Conservation (phyloP, 2,888 invertebrate genomes). For the Agrotis clavis region DNA sequence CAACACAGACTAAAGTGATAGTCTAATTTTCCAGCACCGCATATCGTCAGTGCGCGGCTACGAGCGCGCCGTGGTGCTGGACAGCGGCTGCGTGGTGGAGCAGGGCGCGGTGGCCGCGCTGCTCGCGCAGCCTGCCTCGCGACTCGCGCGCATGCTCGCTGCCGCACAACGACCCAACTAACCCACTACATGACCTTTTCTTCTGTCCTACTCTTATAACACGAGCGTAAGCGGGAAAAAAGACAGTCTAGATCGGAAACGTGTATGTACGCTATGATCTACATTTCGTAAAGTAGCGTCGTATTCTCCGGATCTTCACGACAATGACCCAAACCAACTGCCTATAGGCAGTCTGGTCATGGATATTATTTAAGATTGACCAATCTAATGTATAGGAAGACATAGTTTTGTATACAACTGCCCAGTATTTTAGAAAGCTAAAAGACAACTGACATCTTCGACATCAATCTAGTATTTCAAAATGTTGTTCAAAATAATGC, state of each 20-base stretch:
- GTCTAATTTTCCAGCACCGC: slow-evolving; percentile 91
- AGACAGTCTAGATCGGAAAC: slow-evolving; percentile 3
- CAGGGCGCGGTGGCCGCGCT: slow-evolving; percentile 92
- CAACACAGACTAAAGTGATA: not conserved
- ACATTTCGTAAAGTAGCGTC: slow-evolving; percentile 1
- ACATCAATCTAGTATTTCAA: slow-evolving; percentile 11
- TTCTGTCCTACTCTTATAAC: not conserved
- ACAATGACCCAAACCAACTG: not conserved
- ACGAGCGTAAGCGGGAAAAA: not conserved
- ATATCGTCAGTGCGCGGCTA: slow-evolving; percentile 93
- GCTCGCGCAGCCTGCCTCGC: slow-evolving; percentile 89
- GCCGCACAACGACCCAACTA: slow-evolving; percentile 73
- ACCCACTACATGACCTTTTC: not conserved
- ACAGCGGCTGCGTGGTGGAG: slow-evolving; percentile 93
- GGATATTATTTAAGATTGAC: slow-evolving; percentile 12
- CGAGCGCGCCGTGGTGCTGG: slow-evolving; percentile 93
- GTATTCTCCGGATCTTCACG: not conserved
- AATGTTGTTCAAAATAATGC: slow-evolving; percentile 14
- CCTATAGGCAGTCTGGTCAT: not conserved
- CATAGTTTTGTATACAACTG: slow-evolving; percentile 19
- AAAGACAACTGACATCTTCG: slow-evolving; percentile 1
- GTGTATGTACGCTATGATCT: not conserved
- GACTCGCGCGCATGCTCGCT: slow-evolving; percentile 92
- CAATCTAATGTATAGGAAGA: not conserved
- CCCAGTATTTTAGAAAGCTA: slow-evolving; percentile 42